Evolutionary conservation across 2,888 invertebrate genomes (phyloP), one percentile per base, ranked within the genome.

Genomic region (Folsomia manolachei): DNA sequence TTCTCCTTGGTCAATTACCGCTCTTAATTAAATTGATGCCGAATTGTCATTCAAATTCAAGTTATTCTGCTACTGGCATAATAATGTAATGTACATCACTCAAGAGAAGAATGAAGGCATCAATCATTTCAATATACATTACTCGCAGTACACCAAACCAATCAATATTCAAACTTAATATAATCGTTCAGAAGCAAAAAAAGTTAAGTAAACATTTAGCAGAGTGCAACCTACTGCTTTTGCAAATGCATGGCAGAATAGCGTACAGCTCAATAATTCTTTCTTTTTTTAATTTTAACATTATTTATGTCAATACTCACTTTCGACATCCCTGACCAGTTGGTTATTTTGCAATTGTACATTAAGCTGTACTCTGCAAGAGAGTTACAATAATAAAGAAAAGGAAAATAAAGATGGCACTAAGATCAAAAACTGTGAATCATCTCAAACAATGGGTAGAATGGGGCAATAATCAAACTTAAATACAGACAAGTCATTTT

Each of bases 1-100:
- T 56, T 56, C 56, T 56, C 56, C 11, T 7, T 56, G 56, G 56
- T 56, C 56, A 56, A 56, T 56, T 56, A 56, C 56, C 21, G 21
- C 19, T 62, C 62, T 62, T 62, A 62, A 62, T 62, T 62, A 62
- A 62, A 62, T 62, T 62, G 62, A 62, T 24, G 26, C n/a, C n/a
- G 62, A 19, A 62, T 62, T 62, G 62, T 62, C 26, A 56, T 56
- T 56, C 56, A 56, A 56, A 56, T 56, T 56, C 56, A 56, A 56
- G 56, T 56, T 56, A 56, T 56, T 56, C 56, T 14, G n/a, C 18
- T 56, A 7, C n/a, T 19, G 21, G 21, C 18, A 21, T 56, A 56
- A 56, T n/a, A n/a, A n/a, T n/a, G n/a, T n/a, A n/a, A n/a, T 56
- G 56, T 14, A n/a, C 56, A 56, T 56, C 56, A 4, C 4, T 21